Conservation (phyloP, 2,113 vertebrate species). For the Rhynchopsitta pachyrhyncha region DNA sequence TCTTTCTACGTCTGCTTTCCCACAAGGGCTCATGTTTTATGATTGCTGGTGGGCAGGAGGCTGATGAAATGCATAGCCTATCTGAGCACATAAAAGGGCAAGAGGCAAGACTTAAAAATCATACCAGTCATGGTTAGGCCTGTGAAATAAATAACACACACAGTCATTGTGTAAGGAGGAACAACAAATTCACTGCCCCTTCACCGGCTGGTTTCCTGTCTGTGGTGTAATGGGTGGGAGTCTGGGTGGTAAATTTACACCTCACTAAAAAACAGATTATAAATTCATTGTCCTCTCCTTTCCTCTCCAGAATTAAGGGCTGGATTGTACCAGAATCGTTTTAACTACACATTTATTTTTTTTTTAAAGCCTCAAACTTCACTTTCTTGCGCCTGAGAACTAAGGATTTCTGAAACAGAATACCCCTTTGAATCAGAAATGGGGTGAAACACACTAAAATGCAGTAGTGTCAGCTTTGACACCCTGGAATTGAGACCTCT, state of each 20-base stretch:
- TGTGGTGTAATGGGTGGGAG: constrained; percentile 39
- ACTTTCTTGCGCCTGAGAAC: neutral
- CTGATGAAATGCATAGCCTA: constrained; percentile 54
- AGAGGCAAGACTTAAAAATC: constrained; percentile 38
- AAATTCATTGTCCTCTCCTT: constrained; percentile 31
- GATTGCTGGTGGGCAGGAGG: constrained; percentile 51
- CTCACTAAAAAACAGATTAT: constrained; percentile 19
- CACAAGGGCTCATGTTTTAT: constrained; percentile 60
- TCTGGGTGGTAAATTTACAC: constrained; percentile 40
- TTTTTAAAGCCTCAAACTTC: neutral
- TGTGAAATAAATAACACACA: constrained; percentile 52
- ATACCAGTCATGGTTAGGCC: constrained; percentile 15
- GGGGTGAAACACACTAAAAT: neutral
- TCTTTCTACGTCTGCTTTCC: constrained; percentile 51
- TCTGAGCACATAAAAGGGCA: constrained; percentile 46
- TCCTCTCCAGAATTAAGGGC: neutral
- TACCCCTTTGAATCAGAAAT: neutral
- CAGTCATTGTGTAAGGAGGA: constrained; percentile 32
- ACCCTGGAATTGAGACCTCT: neutral
- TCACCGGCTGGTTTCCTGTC: constrained; percentile 56
- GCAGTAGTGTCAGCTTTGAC: neutral
- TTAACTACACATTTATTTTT: neutral
- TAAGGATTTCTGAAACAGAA: neutral
- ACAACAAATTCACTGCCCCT: constrained; percentile 41
- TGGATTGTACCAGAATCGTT: neutral